Conservation (phyloP, 1,140 invertebrate species). For the Anastrepha ludens region DNA sequence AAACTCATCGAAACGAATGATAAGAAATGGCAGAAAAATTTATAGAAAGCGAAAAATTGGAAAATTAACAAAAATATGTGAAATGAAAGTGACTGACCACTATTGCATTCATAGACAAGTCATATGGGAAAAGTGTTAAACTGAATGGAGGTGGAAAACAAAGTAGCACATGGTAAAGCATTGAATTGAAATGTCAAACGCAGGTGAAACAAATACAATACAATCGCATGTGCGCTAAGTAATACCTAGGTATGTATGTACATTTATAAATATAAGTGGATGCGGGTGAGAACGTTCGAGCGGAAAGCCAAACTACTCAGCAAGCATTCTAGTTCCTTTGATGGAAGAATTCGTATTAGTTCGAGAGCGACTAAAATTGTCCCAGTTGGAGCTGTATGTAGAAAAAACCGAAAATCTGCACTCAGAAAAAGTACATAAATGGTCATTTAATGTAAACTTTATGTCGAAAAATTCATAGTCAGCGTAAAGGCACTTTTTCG, state of each 20-base stretch:
- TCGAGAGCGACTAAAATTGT: too few species aligned
- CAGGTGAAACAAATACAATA: neutral
- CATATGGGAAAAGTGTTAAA: neutral
- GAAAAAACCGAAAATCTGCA: too few species aligned
- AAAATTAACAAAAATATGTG: neutral
- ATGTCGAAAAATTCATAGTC: too few species aligned
- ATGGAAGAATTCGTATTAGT: too few species aligned
- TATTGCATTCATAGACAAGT: neutral
- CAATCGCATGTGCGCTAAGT: too few species aligned
- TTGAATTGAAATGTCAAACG: conserved; percentile 35
- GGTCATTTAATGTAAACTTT: too few species aligned
- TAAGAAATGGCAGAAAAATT: neutral
- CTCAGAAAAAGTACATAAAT: too few species aligned
- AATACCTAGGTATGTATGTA: neutral
- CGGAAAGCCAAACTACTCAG: too few species aligned
- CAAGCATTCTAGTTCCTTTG: too few species aligned
- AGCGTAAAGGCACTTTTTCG: too few species aligned
- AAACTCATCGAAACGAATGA: neutral
- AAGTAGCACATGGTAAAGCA: neutral
- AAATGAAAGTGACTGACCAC: neutral
- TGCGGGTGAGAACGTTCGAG: too few species aligned
- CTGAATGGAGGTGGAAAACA: neutral
- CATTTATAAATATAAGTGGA: neutral
- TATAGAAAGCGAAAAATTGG: neutral
- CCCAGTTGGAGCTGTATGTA: too few species aligned